phyloP scores from a whole-genome alignment of 1,140 invertebrate species.

The Drosophila nasuta region DNA sequence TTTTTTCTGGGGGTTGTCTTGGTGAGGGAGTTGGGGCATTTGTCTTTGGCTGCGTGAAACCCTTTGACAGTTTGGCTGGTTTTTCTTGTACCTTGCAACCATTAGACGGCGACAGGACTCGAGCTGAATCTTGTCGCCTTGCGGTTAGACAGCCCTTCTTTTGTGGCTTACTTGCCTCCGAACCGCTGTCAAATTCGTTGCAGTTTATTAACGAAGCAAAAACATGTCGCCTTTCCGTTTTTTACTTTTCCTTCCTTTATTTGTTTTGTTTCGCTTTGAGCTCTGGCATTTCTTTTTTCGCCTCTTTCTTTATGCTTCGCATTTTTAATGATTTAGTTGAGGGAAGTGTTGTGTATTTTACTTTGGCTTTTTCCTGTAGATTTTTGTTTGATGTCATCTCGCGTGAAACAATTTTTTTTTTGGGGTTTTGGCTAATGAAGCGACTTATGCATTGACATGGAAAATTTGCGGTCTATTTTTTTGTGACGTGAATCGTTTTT shows the following conservation, averaged over 20 bases:
- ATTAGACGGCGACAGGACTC: slow-evolving; percentile 41
- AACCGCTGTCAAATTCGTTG: slow-evolving; percentile 57
- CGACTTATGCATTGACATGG: slow-evolving; percentile 81
- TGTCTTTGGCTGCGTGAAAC: slow-evolving; percentile 37
- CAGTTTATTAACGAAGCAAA: slow-evolving; percentile 79
- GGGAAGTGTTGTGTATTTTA: slow-evolving; percentile 30
- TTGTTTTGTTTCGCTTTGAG: slow-evolving; percentile 23
- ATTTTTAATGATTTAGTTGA: slow-evolving; percentile 73
- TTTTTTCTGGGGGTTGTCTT: slow-evolving; percentile 23
- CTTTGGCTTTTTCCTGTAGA: slow-evolving; percentile 27
- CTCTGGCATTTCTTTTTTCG: slow-evolving; percentile 26
- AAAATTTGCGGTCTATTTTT: slow-evolving; percentile 70
- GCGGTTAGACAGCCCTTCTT: slow-evolving; percentile 66
- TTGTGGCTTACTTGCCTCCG: slow-evolving; percentile 40
- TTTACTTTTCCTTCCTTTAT: slow-evolving; percentile 50
- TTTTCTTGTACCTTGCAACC: slow-evolving; percentile 53
- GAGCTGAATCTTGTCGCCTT: slow-evolving; percentile 51
- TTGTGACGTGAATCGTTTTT: slow-evolving; percentile 44
- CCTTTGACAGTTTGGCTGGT: slow-evolving; percentile 68
- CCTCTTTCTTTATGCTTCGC: slow-evolving; percentile 17
- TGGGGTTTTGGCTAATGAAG: slow-evolving; percentile 68
- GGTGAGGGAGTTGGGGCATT: slow-evolving; percentile 11
- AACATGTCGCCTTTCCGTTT: slow-evolving; percentile 73
- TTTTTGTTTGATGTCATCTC: slow-evolving; percentile 68
- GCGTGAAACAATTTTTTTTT: slow-evolving; percentile 56